Conservation (phyloP, 2,797 vertebrate genomes). For the Pseudopleuronectes americanus region DNA sequence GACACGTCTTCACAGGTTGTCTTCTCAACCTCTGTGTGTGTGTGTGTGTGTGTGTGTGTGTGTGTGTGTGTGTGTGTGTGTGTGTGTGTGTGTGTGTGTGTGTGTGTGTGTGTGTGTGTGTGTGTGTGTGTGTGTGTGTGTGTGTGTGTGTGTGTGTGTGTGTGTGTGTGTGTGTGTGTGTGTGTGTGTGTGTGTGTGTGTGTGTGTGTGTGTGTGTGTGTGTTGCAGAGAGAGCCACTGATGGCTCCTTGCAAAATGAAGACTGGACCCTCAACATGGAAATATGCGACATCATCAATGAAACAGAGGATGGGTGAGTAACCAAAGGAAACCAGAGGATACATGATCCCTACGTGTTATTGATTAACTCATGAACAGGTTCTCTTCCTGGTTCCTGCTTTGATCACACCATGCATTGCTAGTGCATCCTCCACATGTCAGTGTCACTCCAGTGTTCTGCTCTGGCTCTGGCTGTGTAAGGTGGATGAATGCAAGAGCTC, state of each 20-base stretch:
- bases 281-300: slow-evolving; percentile 99
- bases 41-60: slow-evolving; percentile 14
- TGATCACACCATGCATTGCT: slow-evolving; percentile 16
- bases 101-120: slow-evolving; percentile 14
- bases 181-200: neutral
- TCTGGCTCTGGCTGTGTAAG: slow-evolving; percentile 25
- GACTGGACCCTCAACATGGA: slow-evolving; percentile 99
- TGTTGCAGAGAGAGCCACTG: slow-evolving; percentile 92
- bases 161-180: slow-evolving; percentile 14
- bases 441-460: neutral
- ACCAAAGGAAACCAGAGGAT: slow-evolving; percentile 1
- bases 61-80: slow-evolving; percentile 11
- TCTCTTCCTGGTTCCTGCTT: neutral
- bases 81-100: slow-evolving; percentile 13
- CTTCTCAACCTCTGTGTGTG: neutral
- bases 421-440: neutral
- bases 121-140: neutral
- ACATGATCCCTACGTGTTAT: slow-evolving; percentile 6
- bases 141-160: neutral
- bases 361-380: slow-evolving; percentile 23
- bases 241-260: slow-evolving; percentile 96
- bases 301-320: slow-evolving; percentile 97
- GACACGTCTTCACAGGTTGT: neutral
- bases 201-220: slow-evolving; percentile 11
- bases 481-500: slow-evolving; percentile 43